Evolutionary conservation across 2,797 vertebrate species (phyloP), one percentile per base, ranked within the genome.

Genomic region (Neomorphus geoffroyi): DNA sequence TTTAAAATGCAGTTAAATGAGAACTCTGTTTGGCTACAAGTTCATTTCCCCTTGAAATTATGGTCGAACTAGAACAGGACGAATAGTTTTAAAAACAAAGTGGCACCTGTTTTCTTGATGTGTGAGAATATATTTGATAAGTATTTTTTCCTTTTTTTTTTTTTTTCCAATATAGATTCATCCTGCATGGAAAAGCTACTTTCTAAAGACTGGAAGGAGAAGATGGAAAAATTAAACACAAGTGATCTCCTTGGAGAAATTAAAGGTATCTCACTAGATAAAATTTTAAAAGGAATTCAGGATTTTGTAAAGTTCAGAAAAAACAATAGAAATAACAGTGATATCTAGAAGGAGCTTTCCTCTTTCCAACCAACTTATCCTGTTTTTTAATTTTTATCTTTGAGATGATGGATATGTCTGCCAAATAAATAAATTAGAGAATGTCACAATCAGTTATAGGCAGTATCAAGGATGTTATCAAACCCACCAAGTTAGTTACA

Each of bases 181-280:
- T 98, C 98, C 73, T 99, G 99, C 95, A 98, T 99, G 98, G 99
- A 99, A 97, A 98, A 98, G 73, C 98, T 99, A 80, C 98, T 99
- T 87, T 98, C 99, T 91, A 99, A 99, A 97, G 99, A 99, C 80
- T 99, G 99, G 99, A 99, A 99, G 96, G 99, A 99, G 90, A 99
- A 98, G 56, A 99, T 99, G 93, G 99, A 99, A 97, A 97, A 98
- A 90, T 96, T 99, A 91, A 99, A 99, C 51, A 98, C 99, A 86
- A 98, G 98, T 64, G 98, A 99, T 86, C 98, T 99, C 85, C 98
- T 99, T 84, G 98, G 98, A 88, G 99, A 99, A 95, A 99, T 99
- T 94, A 99, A 99, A 99, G 99, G 99, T 99, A 98, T 90, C 48
- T 67, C 27, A 96, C 71, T 80, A 89, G 81, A 83, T 62, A 35